Conservation (phyloP, 1,140 invertebrate species). For the Drosophila busckii region DNA sequence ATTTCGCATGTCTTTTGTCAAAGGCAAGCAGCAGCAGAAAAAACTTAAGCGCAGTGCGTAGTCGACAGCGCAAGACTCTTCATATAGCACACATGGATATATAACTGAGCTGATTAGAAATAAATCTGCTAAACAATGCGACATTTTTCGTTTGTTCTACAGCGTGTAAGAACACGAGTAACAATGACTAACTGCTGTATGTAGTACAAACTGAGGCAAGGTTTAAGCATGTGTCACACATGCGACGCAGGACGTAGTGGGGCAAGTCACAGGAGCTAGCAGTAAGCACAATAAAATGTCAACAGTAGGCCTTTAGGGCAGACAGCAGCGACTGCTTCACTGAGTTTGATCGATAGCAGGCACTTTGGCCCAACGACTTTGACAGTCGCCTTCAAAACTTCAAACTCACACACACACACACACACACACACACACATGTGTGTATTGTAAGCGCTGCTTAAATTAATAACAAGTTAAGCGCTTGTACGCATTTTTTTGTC, state of each 20-base stretch:
- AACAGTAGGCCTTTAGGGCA: constrained; percentile 32
- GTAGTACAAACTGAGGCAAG: background rate
- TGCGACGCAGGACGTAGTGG: too few relatives aligned
- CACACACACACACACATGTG: constrained; percentile 1
- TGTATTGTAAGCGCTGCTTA: constrained; percentile 36
- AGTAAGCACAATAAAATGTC: constrained; percentile 55
- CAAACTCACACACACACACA: background rate
- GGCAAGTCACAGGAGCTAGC: too few relatives aligned
- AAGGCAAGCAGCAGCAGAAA: too few relatives aligned
- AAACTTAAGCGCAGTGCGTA: too few relatives aligned
- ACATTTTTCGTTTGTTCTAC: constrained; percentile 19
- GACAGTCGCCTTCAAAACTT: constrained; percentile 1
- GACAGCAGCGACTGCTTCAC: constrained; percentile 24
- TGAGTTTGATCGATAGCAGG: constrained; percentile 52
- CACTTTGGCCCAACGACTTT: constrained; percentile 22
- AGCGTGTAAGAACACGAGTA: constrained; percentile 15
- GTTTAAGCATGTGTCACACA: constrained; percentile 51
- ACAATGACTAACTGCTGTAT: constrained; percentile 30
- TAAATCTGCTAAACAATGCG: too few relatives aligned
- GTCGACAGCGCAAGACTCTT: too few relatives aligned
- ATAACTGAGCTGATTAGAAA: too few relatives aligned
- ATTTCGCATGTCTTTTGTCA: constrained; percentile 28
- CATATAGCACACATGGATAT: too few relatives aligned
- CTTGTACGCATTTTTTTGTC: constrained; percentile 22
- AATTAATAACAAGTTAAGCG: constrained; percentile 68